These are phyloP conservation scores for Brachionus sp. DNA, from an alignment of 1,140 invertebrate genomes.

Conservation along the genomic window DNA sequence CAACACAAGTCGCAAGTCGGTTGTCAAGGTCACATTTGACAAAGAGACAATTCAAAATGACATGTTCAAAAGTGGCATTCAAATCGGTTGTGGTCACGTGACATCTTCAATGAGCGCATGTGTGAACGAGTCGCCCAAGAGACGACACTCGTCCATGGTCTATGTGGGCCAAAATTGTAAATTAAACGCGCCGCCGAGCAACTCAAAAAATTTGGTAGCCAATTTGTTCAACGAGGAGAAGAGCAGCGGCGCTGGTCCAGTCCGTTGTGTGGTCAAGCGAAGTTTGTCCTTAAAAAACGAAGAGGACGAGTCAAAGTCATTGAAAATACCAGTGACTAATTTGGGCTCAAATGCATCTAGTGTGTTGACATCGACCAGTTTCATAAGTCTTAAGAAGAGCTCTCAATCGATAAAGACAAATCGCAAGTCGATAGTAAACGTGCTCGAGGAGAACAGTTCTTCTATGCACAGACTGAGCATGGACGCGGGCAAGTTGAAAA, in stretches of 20 bases:
- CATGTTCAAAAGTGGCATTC: neutral
- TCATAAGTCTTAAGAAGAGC: neutral
- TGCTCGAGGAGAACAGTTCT: neutral
- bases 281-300: neutral
- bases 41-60: neutral
- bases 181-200: neutral
- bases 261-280: neutral
- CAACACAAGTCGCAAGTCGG: conserved; percentile 4
- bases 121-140: neutral
- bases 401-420: neutral
- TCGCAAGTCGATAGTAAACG: too few relatives aligned
- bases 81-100: neutral
- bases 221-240: neutral
- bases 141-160: neutral
- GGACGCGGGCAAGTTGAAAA: neutral
- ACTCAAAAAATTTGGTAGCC: conserved; percentile 3
- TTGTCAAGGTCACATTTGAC: neutral
- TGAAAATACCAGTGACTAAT: neutral
- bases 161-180: neutral
- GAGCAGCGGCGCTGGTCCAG: too few relatives aligned
- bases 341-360: too few relatives aligned
- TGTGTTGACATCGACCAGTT: neutral
- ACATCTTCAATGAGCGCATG: neutral
- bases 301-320: neutral
- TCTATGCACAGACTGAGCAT: neutral